Conservation (phyloP, 2,888 invertebrate species). For the Nyleta sp. region DNA sequence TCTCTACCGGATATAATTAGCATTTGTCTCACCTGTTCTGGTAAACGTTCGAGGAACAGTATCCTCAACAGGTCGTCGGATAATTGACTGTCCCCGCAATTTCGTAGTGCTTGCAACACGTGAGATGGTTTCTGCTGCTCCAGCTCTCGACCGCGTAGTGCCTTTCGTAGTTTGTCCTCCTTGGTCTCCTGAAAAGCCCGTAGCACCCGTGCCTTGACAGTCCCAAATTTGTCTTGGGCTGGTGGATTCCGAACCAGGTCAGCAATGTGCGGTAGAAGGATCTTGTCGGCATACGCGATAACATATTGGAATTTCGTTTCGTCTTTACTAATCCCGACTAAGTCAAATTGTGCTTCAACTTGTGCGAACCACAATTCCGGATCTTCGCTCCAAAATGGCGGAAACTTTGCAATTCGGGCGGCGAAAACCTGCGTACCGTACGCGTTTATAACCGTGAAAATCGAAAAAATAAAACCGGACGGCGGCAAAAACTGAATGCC, state of each 20-base stretch:
- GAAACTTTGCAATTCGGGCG: neutral
- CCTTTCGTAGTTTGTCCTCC: neutral
- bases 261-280: neutral
- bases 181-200: slow-evolving; percentile 11
- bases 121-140: slow-evolving; percentile 18
- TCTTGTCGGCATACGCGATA: neutral
- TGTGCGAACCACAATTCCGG: slow-evolving; percentile 30
- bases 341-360: slow-evolving; percentile 21
- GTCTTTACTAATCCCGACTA: neutral
- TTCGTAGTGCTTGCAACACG: neutral
- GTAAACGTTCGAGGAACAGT: slow-evolving; percentile 8
- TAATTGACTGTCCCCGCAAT: no score
- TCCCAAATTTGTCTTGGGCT: neutral
- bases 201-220: neutral
- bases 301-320: slow-evolving; percentile 23
- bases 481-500: no score
- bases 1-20: neutral
- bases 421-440: no score
- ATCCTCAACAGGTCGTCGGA: neutral
- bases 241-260: slow-evolving; percentile 1
- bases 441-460: no score
- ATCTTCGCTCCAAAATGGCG: slow-evolving; percentile 7
- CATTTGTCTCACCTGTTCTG: neutral
- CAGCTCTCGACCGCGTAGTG: slow-evolving; percentile 3
- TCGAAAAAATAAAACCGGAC: no score